Evolutionary conservation across 2,113 vertebrate species (phyloP).

Genomic region (Cyanistes caeruleus): DNA sequence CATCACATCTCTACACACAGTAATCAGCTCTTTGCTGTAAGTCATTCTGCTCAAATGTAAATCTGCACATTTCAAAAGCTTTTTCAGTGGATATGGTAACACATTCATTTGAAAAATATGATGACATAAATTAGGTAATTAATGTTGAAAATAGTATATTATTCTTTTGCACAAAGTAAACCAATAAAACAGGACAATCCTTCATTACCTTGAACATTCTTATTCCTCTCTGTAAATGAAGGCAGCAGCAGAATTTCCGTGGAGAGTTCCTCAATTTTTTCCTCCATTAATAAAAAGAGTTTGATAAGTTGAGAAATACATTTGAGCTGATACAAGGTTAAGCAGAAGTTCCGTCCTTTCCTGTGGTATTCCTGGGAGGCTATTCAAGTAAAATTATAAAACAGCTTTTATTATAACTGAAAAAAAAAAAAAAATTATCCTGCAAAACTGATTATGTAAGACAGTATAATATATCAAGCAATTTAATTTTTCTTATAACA

Average conservation of each 20-base stretch:
- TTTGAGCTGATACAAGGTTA: constrained; percentile 86
- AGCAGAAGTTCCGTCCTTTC: constrained; percentile 78
- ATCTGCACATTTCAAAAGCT: neutral
- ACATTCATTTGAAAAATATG: neutral
- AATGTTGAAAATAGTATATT: neutral
- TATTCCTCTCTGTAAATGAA: constrained; percentile 70
- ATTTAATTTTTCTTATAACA: neutral
- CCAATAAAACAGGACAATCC: neutral
- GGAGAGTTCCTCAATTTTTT: constrained; percentile 79
- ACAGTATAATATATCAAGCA: neutral
- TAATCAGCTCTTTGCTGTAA: neutral
- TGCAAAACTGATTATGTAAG: neutral
- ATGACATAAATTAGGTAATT: neutral
- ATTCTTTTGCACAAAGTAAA: neutral
- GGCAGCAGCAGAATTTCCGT: constrained; percentile 77
- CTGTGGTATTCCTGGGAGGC: constrained; percentile 76
- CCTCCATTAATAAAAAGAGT: constrained; percentile 85
- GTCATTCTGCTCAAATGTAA: neutral
- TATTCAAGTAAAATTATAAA: constrained; percentile 64
- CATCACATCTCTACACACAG: neutral
- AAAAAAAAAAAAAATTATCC: neutral
- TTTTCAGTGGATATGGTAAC: neutral
- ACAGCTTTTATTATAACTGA: neutral
- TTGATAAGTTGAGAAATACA: constrained; percentile 83
- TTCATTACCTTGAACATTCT: constrained; percentile 83